Base-by-base conservation (phyloP, 2,888 invertebrate genomes). In the Oxycera nigricornis region DNA sequence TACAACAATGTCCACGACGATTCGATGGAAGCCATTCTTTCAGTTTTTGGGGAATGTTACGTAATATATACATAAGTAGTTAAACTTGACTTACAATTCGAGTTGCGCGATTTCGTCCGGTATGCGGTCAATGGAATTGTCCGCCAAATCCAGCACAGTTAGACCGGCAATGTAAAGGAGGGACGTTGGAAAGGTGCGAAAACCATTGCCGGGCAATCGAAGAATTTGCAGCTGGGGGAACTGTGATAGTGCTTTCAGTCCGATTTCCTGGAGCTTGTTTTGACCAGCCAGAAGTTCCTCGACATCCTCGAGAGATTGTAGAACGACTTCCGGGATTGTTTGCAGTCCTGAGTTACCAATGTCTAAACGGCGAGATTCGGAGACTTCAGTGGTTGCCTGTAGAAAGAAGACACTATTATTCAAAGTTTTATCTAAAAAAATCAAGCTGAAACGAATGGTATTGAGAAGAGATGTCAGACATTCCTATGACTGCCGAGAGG, bases 121-220 rank as follows among this genome's bases (percentile, higher is more conserved):
- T 74, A 92, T 83, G 76, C 88, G 88, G 72, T 88, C 83, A 78
- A 93, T 87, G 78, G 87, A 87, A 82, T 93, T 93, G 80, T 91
- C 89, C 62, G 91, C 90, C 77, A 92, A 84, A 82, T 92, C 91
- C 73, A 93, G 87, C 74, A 88, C 88, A 46, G 89, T 89, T 76
- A 92, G 84, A 1, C 88, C 86, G n/a, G 85, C 85, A 75, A 92
- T 84, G 72, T 88, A 86, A 81, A 91, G 86, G 73, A 91, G 83
- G 79, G 90, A 90, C 26, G 84, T 82, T 0, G 92, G 92, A 76
- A 92, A 84, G 31, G 86, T 82, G 67, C 87, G 85, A 70, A 92
- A 87, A 20, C 87, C 87, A 82, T 92, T 92, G 75, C 86, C 82
- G 77, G 86, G 84, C 74, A 87, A 84, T 76, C 87, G 82, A 67